phyloP scores from a whole-genome alignment of 2,113 vertebrate species.

The Leptobrachium ailaonicum region DNA sequence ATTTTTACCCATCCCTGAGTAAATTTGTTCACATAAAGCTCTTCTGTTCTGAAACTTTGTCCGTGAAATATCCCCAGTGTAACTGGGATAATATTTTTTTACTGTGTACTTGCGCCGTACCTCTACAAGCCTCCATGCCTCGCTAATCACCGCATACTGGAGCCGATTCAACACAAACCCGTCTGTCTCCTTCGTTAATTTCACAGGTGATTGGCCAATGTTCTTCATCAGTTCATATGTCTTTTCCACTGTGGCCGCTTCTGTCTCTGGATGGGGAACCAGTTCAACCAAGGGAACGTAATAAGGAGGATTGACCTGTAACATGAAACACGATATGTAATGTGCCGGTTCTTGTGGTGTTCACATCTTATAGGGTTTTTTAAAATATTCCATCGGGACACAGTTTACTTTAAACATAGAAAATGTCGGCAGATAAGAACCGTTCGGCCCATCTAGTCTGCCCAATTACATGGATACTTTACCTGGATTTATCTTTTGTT shows the following conservation, averaged over 20 bases:
- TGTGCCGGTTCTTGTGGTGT: not conserved
- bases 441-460: too few species aligned
- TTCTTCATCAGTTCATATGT: slow-evolving; percentile 81
- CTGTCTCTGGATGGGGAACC: slow-evolving; percentile 90
- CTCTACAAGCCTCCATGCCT: slow-evolving; percentile 92
- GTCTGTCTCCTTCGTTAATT: slow-evolving; percentile 81
- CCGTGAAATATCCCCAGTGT: not conserved
- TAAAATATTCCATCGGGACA: too few species aligned
- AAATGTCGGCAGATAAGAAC: too few species aligned
- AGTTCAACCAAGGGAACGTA: slow-evolving; percentile 91
- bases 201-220: slow-evolving; percentile 86
- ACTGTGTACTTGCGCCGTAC: slow-evolving; percentile 59
- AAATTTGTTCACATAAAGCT: too few species aligned
- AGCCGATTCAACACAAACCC: slow-evolving; percentile 92
- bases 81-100: not conserved
- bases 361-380: too few species aligned
- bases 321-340: slow-evolving; percentile 4
- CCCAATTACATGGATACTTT: too few species aligned
- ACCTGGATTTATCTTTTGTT: too few species aligned
- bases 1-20: too few species aligned
- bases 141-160: slow-evolving; percentile 88
- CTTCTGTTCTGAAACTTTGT: too few species aligned
- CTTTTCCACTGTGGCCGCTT: slow-evolving; percentile 70
- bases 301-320: slow-evolving; percentile 93
- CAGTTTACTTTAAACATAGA: too few species aligned